Conservation (phyloP, 2,113 vertebrate species). For the Scolopax mira region DNA sequence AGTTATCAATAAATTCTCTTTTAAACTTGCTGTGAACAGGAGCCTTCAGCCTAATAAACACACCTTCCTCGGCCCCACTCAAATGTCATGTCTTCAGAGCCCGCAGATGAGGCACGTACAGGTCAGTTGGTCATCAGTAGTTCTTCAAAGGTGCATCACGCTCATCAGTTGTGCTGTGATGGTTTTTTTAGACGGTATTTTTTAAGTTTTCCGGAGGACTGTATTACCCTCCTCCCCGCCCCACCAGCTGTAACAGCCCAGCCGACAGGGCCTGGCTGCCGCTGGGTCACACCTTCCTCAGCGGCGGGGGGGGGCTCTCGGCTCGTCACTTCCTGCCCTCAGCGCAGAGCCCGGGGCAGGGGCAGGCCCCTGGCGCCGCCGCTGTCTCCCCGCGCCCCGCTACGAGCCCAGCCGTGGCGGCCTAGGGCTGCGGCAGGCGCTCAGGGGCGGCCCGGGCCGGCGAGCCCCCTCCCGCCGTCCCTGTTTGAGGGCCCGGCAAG, state of each 20-base stretch:
- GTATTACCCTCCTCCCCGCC: fast-evolving
- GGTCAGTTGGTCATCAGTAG: fast-evolving
- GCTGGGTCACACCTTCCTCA: too few species aligned
- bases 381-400: too few species aligned
- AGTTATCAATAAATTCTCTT: not conserved
- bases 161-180: fast-evolving
- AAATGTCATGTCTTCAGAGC: fast-evolving
- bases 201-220: fast-evolving
- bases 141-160: fast-evolving
- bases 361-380: too few species aligned
- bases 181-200: fast-evolving
- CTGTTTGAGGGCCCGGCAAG: not conserved
- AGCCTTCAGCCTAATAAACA: too few species aligned
- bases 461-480: not conserved
- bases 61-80: too few species aligned
- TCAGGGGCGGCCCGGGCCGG: not conserved
- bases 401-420: fast-evolving
- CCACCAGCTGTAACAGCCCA: not conserved
- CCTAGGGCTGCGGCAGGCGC: too few species aligned
- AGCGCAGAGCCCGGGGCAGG: not conserved
- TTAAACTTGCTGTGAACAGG: too few species aligned
- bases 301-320: fast-evolving
- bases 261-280: not conserved
- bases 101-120: fast-evolving
- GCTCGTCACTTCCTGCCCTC: not conserved